phyloP scores from a whole-genome alignment of 2,888 invertebrate species.

The Boloria euphrosyne region DNA sequence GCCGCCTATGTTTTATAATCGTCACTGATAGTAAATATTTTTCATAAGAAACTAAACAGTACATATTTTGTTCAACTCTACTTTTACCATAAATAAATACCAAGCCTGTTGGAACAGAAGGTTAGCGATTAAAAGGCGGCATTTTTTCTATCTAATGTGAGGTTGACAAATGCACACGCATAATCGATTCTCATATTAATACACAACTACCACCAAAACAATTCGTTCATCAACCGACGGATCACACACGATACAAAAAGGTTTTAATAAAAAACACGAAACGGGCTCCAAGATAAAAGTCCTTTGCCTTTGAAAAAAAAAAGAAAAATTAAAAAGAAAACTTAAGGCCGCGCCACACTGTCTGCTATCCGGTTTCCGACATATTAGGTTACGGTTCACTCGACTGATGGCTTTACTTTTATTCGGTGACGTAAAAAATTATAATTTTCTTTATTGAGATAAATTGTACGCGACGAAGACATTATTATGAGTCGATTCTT shows the following conservation, averaged over 20 bases:
- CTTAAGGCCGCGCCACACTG: constrained; percentile 79
- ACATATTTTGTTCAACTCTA: neutral
- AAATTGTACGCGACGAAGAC: constrained; percentile 53
- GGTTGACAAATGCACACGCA: constrained; percentile 49
- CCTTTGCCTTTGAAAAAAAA: constrained; percentile 67
- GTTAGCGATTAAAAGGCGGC: constrained; percentile 11
- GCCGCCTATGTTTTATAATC: too few relatives aligned
- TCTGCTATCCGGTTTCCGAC: constrained; percentile 80
- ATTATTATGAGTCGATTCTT: constrained; percentile 45
- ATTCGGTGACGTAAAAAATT: constrained; percentile 63
- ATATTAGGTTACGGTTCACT: constrained; percentile 73
- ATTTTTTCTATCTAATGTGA: constrained; percentile 26
- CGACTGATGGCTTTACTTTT: constrained; percentile 64
- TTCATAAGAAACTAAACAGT: neutral
- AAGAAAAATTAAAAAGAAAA: constrained; percentile 69
- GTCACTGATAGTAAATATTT: neutral
- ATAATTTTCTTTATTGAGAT: constrained; percentile 72
- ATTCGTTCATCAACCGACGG: constrained; percentile 61
- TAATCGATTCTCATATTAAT: constrained; percentile 46
- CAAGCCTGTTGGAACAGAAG: constrained; percentile 2
- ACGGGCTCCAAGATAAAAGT: constrained; percentile 63
- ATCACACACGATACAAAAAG: constrained; percentile 73
- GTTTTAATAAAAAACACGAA: constrained; percentile 50
- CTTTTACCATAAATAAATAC: neutral
- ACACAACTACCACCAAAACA: constrained; percentile 57